phyloP scores from a whole-genome alignment of 2,797 vertebrate genomes.

The Meda fulgida region DNA sequence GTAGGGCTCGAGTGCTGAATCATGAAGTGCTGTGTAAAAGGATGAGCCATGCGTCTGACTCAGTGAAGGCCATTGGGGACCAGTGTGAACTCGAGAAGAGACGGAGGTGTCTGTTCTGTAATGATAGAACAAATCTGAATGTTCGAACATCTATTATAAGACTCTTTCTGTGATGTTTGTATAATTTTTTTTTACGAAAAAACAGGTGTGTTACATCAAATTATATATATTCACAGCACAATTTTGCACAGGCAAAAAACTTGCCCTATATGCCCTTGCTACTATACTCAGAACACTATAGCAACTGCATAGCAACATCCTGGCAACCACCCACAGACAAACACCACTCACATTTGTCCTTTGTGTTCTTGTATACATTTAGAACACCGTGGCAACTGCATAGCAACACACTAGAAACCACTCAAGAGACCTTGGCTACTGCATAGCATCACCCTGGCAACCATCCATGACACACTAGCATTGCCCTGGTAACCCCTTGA shows the following conservation, averaged over 20 bases:
- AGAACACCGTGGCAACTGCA: neutral
- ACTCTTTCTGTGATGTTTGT: neutral
- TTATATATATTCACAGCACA: neutral
- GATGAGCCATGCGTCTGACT: conserved; percentile 31
- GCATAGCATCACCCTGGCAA: neutral
- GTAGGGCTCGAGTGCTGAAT: conserved; percentile 56
- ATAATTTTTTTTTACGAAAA: neutral
- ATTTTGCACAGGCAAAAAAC: neutral
- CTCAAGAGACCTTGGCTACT: neutral
- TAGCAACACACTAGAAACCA: neutral
- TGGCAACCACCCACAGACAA: neutral
- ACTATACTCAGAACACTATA: neutral
- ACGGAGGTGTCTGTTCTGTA: conserved; percentile 1
- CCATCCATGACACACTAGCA: neutral
- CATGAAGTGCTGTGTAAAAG: conserved; percentile 47
- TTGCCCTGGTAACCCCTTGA: neutral
- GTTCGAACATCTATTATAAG: conserved; percentile 14
- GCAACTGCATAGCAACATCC: neutral
- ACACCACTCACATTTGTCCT: neutral
- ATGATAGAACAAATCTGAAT: conserved; percentile 11
- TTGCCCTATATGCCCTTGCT: neutral
- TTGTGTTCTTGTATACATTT: neutral
- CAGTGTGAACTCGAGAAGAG: conserved; percentile 11
- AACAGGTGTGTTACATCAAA: neutral
- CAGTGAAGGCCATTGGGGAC: conserved; percentile 5